Evolutionary conservation across 2,113 vertebrate species (phyloP).

Genomic region (Halcyon senegalensis): DNA sequence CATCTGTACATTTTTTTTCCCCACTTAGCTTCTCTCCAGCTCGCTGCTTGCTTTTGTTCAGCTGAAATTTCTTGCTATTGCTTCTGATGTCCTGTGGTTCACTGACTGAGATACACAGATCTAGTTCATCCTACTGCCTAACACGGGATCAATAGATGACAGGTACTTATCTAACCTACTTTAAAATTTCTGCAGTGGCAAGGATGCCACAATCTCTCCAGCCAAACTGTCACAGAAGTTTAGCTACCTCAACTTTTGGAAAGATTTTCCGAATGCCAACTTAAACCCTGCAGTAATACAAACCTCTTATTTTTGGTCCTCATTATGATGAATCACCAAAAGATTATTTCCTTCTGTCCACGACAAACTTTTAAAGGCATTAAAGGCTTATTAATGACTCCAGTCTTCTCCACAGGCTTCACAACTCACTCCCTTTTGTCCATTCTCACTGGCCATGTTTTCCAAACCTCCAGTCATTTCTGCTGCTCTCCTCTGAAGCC

Average conservation of each 20-base stretch:
- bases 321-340: background rate
- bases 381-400: background rate
- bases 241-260: background rate
- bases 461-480: background rate
- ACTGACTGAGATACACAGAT: background rate
- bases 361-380: background rate
- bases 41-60: background rate
- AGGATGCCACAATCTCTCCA: background rate
- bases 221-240: background rate
- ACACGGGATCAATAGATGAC: background rate
- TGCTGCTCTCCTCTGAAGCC: background rate
- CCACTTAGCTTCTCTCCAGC: background rate
- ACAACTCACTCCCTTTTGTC: background rate
- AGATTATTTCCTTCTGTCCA: background rate
- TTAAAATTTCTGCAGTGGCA: background rate
- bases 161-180: background rate
- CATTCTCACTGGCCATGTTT: background rate
- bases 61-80: background rate
- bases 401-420: background rate
- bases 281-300: background rate
- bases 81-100: background rate
- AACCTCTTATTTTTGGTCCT: background rate
- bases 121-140: background rate
- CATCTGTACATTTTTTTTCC: background rate
- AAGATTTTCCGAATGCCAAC: background rate